Base-by-base conservation (phyloP, 2,797 vertebrate species). In the Galaxias olidus region DNA sequence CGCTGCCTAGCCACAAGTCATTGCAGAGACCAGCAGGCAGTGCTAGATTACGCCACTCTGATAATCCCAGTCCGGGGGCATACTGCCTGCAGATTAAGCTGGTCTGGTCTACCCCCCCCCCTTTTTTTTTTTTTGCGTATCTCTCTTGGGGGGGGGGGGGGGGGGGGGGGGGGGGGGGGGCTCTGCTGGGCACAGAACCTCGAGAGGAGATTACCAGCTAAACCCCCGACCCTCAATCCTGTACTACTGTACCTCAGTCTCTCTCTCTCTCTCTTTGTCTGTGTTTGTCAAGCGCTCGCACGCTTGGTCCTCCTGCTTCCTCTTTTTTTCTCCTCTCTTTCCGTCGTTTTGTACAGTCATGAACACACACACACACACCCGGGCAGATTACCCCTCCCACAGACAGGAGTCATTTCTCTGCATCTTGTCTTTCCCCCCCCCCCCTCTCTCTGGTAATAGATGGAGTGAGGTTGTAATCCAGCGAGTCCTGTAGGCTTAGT, bases 41-140 rank as follows among this genome's bases (percentile, higher is more conserved):
- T 63, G 69, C 73, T 78, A 83, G 88, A 90, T 92, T 91, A 90
- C 83, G 79, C 71, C 62, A 71, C 62, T 50, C 73, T 85, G 72
- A 86, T 92, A 89, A 91, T 92, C 87, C 84, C 72, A 76, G 58
- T 75, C 64, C 30, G 68, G 74, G 66, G 63, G 71, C 83, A 84
- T 73, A 76, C 74, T 63, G 78, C 75, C 74, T 60, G 61, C 84
- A 87, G 86, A 91, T 91, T 90, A 89, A 82, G 79, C 82, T 73
- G 76, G 62, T 73, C 72, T 66, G 51, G 51, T 58, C 42, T 45
- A 4, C 9, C 41, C 15, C 15, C 19, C 2, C 46, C 57, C 19
- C 43, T 10, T 42, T 43, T 0, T 43, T 40, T 43, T 20, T 12
- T 8, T 4, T 14, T 6, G 20, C n/a, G 12, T 8, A 20, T 40